Percentiles rank a stretch among this genome's conserved stretches.
Conservation (phyloP, 2,888 invertebrate species). For the Platycheirus albimanus region DNA sequence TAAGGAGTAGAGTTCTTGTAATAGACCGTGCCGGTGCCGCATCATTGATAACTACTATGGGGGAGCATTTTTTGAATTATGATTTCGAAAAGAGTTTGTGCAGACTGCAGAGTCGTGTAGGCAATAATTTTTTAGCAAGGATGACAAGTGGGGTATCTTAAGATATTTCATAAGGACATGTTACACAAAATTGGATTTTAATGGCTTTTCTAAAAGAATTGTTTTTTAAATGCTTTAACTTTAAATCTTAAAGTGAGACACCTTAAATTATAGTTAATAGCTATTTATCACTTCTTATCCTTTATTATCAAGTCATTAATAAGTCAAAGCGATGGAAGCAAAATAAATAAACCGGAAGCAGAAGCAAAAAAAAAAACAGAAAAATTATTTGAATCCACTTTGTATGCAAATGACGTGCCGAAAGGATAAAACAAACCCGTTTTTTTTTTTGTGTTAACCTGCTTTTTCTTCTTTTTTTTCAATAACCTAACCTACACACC, state of each 20-base stretch:
- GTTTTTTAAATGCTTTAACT: neutral
- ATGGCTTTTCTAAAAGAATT: neutral
- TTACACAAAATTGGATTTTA: neutral
- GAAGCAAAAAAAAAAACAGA: constrained; percentile 33
- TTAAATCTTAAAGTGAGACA: constrained; percentile 1
- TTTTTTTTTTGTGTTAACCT: constrained; percentile 36
- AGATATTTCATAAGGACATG: neutral
- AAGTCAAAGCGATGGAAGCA: constrained; percentile 54
- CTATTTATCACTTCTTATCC: constrained; percentile 63
- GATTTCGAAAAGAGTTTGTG: constrained; percentile 49
- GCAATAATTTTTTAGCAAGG: constrained; percentile 36
- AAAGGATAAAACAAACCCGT: constrained; percentile 71
- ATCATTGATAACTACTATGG: constrained; percentile 65
- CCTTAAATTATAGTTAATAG: constrained; percentile 33
- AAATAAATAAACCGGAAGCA: constrained; percentile 26
- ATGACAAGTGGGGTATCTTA: constrained; percentile 42
- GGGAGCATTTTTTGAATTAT: constrained; percentile 50
- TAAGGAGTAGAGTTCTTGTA: constrained; percentile 24
- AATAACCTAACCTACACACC: neutral
- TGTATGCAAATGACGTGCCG: constrained; percentile 74
- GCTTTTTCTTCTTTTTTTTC: constrained; percentile 24
- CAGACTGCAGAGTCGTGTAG: constrained; percentile 27
- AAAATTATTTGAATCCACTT: constrained; percentile 74
- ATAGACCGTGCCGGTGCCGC: constrained; percentile 45
- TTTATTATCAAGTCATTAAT: constrained; percentile 70